Base-by-base conservation (phyloP, 2,888 invertebrate genomes). In the Oscheius onirici region DNA sequence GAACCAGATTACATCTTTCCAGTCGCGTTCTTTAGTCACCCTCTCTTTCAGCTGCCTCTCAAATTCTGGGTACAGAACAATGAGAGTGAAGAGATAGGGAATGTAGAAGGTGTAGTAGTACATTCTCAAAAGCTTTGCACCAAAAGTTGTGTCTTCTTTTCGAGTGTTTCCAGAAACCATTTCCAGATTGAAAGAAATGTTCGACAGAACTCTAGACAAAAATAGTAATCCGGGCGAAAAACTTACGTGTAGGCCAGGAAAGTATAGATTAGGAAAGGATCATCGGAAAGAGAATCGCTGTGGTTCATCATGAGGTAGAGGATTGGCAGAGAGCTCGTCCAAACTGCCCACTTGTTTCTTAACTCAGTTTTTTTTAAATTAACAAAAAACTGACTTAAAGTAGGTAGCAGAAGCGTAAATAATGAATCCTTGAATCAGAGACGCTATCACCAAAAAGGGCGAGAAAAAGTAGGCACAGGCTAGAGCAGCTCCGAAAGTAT, bases 61-160 rank as follows among this genome's bases (percentile, higher is more conserved):
- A 60, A 87, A 87, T 58, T 84, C 83, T 17, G 83, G 81, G 72
- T 88, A 87, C 26, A 86, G 61, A 34, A 89, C 83, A 55, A 90
- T 89, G 54, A 89, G 86, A 20, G 88, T 86, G 72, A 88, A 87
- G 69, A 88, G 84, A 67, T 88, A 87, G 10, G 89, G 89, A 43
- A 85, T 84, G 75, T 90, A 89, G 77, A 88, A 89, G 3, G 88
- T 80, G 77, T 88, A 89, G 76, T 83, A 84, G 46, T 89, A 71
- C 84, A 88, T 88, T 54, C 83, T 26, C 26, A 70, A 52, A 13
- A 24, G 13, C 26, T 52, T 72, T 20, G 57, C 13, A 5, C 11
- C 28, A 13, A 60, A 11, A n/a, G 63, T 70, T 17, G n/a, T 28
- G 44, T 70, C 70, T 57, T 74, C 76, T 24, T 71, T 71, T 46